These are phyloP conservation scores for Amblyjoppa proteus DNA, from an alignment of 2,888 invertebrate species.

Conservation along the genomic window DNA sequence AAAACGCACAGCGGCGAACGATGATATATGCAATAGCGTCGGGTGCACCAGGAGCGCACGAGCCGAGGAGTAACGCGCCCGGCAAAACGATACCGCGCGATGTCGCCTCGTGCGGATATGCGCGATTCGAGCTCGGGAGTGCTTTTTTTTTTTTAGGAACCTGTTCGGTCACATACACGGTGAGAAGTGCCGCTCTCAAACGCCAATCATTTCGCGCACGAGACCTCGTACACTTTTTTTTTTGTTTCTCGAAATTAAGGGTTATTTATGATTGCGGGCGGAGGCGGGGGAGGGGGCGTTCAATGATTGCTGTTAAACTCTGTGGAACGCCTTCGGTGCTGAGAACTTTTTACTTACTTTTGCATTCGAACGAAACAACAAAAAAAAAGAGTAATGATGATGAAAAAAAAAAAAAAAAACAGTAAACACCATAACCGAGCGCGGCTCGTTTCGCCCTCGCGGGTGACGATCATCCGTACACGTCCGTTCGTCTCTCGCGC, in stretches of 20 bases:
- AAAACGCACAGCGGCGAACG: constrained; percentile 47
- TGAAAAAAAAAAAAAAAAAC: neutral
- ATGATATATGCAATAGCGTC: constrained; percentile 50
- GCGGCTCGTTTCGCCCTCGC: neutral
- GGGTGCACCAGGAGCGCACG: constrained; percentile 43
- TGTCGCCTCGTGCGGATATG: constrained; percentile 11
- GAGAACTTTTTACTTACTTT: neutral
- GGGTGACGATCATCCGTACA: constrained; percentile 62
- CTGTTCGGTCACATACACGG: constrained; percentile 19
- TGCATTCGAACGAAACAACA: neutral
- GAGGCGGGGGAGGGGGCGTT: neutral
- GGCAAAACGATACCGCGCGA: constrained; percentile 36
- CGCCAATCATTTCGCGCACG: constrained; percentile 20
- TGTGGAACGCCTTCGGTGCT: neutral
- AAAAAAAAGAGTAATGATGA: neutral
- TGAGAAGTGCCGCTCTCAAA: neutral
- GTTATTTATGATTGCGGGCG: neutral
- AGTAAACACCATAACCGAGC: neutral
- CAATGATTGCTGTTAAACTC: neutral
- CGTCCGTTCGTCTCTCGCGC: constrained; percentile 69
- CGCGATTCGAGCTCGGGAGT: neutral
- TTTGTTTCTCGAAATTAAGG: neutral
- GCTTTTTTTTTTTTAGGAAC: constrained; percentile 16
- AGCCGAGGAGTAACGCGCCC: constrained; percentile 28
- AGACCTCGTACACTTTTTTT: constrained; percentile 2